Evolutionary conservation across 2,797 vertebrate species (phyloP).

Genomic region (Picus viridis): DNA sequence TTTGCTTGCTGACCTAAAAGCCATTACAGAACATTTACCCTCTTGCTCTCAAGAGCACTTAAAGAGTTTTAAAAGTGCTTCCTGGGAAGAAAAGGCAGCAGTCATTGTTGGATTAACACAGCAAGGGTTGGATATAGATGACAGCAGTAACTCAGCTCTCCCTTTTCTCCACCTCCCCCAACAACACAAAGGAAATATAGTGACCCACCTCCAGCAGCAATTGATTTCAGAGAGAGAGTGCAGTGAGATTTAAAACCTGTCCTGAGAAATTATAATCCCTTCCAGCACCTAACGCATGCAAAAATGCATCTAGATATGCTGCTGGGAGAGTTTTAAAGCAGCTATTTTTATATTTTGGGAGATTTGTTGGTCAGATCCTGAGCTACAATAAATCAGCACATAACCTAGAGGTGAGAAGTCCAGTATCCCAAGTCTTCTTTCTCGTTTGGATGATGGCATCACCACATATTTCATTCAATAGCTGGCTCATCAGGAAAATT

Average conservation of each 20-base stretch:
- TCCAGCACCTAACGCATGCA: not conserved
- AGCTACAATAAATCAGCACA: not conserved
- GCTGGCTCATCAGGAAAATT: not conserved
- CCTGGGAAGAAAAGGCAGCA: conserved; percentile 46
- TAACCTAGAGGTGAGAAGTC: not conserved
- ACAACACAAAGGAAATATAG: not conserved
- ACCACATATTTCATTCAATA: not conserved
- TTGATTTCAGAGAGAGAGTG: conserved; percentile 31
- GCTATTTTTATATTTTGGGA: not conserved
- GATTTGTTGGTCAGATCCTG: not conserved
- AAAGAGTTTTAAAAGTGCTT: conserved; percentile 43
- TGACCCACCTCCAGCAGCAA: conserved; percentile 5
- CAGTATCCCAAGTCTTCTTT: not conserved
- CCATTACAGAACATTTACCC: conserved; percentile 43
- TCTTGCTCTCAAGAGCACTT: conserved; percentile 43
- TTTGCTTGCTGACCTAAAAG: conserved; percentile 18
- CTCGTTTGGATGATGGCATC: not conserved
- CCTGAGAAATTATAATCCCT: not conserved
- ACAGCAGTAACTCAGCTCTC: conserved; percentile 16
- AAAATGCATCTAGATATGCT: not conserved
- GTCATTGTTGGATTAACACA: conserved; percentile 37
- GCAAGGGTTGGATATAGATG: not conserved
- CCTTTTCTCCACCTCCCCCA: not conserved
- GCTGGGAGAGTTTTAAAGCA: not conserved
- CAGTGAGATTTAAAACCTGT: conserved; percentile 13